Conservation (phyloP, 2,888 invertebrate genomes). For the Deroplatys truncata region DNA sequence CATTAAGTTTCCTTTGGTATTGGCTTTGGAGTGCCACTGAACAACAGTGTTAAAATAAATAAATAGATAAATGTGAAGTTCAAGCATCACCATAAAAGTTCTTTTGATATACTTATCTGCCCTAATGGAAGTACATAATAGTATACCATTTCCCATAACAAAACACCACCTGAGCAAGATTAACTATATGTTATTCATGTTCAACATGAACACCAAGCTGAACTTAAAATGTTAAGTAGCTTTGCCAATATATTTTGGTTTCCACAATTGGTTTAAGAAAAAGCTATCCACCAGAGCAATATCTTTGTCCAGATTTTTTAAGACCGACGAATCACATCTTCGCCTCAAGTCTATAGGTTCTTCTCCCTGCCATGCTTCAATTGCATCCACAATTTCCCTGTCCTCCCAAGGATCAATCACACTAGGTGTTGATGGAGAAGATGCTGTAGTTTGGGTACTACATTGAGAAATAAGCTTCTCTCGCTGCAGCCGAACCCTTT, state of each 20-base stretch:
- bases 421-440: not conserved
- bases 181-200: not conserved
- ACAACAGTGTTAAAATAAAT: not conserved
- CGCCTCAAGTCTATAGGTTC: conserved; percentile 12
- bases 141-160: conserved; percentile 13
- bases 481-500: conserved; percentile 49
- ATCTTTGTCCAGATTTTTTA: conserved; percentile 42
- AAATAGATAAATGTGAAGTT: conserved; percentile 12
- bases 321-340: not conserved
- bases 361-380: conserved; percentile 1
- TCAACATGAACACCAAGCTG: not conserved
- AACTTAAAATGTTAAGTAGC: not conserved
- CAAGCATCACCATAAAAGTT: conserved; percentile 2
- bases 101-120: not conserved
- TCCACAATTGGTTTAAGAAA: conserved; percentile 54
- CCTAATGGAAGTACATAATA: conserved; percentile 9
- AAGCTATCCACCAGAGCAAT: conserved; percentile 52
- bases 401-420: not conserved
- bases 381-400: not conserved
- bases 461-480: conserved; percentile 47
- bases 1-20: conserved; percentile 1
- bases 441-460: not conserved
- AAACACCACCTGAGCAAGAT: conserved; percentile 1
- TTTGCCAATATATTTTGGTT: conserved; percentile 49
- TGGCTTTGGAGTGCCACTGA: conserved; percentile 9